Evolutionary conservation across 2,888 invertebrate genomes (phyloP), one percentile per base, ranked within the genome.

Genomic region (Drosophila sordidula): DNA sequence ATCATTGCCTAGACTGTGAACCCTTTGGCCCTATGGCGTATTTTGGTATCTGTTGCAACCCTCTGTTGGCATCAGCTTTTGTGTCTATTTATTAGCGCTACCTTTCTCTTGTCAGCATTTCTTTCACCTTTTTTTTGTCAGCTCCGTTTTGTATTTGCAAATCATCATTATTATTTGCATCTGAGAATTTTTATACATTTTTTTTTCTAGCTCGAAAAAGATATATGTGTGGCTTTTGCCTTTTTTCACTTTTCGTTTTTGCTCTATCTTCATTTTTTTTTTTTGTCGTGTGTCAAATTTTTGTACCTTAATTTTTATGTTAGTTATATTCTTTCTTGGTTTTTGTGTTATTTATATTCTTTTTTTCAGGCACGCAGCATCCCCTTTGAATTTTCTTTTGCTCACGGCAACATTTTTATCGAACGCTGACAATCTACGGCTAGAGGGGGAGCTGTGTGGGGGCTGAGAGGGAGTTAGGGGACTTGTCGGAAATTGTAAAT

Each of bases 151-250:
- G 72, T 89, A 78, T 85, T 87, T 89, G 80, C 86, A 89, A 85
- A 87, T 87, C 88, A 89, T 87, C 86, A 85, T 89, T 85, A 87
- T 89, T 89, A 85, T 83, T 83, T 83, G 74, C 83, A 65, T 75
- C 65, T 67, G 68, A 77, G 57, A 70, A 72, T 67, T 74, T 78
- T 69, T 69, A 67, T 65, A 66, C 63, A 78, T 61, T 38, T 55
- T 14, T 26, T 34, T 55, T 14, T 26, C 29, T 22, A 16, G 16
- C 39, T 26, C n/a, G 29, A 49, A 46, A 45, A 51, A 68, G 64
- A 79, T 75, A 70, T 72, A 72, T 73, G 73, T 64, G 52, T 76
- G 67, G 55, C 57, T 66, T 63, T 72, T 69, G 49, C 59, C 67
- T 57, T 62, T 63, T 36, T 29, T 44, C 14, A 12, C 25, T 41